Evolutionary conservation across 2,888 invertebrate genomes (phyloP), one percentile per base, ranked within the genome.

Genomic region (Lasioglossum morio): DNA sequence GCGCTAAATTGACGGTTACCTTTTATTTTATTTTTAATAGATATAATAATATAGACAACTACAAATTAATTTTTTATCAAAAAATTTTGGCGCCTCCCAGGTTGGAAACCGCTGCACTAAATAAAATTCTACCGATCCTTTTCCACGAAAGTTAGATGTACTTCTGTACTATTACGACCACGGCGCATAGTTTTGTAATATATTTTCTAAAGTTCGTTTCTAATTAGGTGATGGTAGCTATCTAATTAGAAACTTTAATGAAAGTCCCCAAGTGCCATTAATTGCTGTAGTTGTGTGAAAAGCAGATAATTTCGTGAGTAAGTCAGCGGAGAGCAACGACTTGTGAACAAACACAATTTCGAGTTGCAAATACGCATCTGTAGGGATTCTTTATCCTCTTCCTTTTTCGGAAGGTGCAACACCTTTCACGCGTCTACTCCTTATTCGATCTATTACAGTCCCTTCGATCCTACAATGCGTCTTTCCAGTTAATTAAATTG

Each of bases 201-300:
- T 66, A 79, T 87, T 88, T 87, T 87, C 86, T 87, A 85, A 88
- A 91, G 85, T 91, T 88, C 77, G 80, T 79, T 87, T 84, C 87
- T 91, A 87, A 91, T 91, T 91, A 84, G 90, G 85, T 83, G 86
- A 85, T 87, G 85, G 85, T 79, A 90, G 83, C 87, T 88, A 91
- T 86, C 92, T 93, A 92, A 92, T 94, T 94, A 92, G 91, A 92
- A 94, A 93, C 92, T 94, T 93, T 91, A 92, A 92, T 92, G 90
- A 91, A 92, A 92, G 90, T 92, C 91, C 81, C 82, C 83, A 86
- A 86, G 90, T 87, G 82, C 88, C 87, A 83, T 91, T 87, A 88
- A 91, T 91, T 86, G 91, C 90, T 82, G 90, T 87, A 85, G 87
- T 87, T 89, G 90, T 78, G 87, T 85, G 89, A 88, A 87, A 86